Evolutionary conservation across 2,797 vertebrate genomes (phyloP).

Genomic region (Macrochelys suwanniensis): DNA sequence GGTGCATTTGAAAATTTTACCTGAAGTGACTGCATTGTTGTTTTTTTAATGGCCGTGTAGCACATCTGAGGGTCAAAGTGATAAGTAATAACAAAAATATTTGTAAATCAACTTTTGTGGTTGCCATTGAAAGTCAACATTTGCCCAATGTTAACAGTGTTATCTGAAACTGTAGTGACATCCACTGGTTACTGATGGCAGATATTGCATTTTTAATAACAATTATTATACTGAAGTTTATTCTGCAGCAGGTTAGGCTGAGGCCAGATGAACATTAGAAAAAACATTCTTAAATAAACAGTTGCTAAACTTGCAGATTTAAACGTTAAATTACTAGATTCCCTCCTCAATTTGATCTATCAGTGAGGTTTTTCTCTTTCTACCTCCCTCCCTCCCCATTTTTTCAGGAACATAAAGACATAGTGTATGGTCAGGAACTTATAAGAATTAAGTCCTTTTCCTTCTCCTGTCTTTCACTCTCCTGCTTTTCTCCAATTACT

Average conservation of each 20-base stretch:
- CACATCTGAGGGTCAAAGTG: neutral
- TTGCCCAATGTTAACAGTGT: neutral
- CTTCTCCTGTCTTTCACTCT: neutral
- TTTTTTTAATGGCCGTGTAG: neutral
- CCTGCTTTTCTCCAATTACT: neutral
- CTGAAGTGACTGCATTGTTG: neutral
- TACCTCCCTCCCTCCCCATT: neutral
- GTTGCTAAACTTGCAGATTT: neutral
- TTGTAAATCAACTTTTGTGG: neutral
- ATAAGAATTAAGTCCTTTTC: neutral
- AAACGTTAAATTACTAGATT: neutral
- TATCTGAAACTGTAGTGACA: neutral
- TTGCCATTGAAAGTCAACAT: neutral
- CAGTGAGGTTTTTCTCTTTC: neutral
- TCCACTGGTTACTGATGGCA: slow-evolving; percentile 3
- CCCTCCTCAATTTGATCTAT: neutral
- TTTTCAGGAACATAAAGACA: neutral
- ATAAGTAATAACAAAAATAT: neutral
- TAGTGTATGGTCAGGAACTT: neutral
- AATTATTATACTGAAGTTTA: neutral
- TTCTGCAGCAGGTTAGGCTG: neutral
- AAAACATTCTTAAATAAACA: neutral
- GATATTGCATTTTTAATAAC: slow-evolving; percentile 1
- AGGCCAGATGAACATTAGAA: neutral
- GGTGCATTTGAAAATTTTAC: too few species aligned